Evolutionary conservation across 1,140 invertebrate species (phyloP).

Genomic region (Lerema accius): DNA sequence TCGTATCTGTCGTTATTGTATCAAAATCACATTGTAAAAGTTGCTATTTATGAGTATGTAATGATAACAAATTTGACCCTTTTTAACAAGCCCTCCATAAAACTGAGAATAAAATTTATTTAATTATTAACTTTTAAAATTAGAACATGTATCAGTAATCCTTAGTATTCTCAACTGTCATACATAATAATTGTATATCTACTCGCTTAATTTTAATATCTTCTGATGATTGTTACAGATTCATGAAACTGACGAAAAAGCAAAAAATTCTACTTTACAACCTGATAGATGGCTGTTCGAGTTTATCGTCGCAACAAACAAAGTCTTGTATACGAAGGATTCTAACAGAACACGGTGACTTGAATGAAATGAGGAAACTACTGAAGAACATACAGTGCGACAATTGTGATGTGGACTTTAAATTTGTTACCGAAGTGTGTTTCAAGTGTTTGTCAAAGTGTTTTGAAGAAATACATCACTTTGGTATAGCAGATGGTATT

Average conservation of each 20-base stretch:
- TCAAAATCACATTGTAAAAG: too few species aligned
- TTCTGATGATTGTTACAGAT: too few species aligned
- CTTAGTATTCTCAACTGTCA: too few species aligned
- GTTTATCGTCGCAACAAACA: conserved; percentile 58
- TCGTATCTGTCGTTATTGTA: too few species aligned
- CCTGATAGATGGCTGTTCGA: conserved; percentile 56
- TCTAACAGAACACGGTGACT: conserved; percentile 66
- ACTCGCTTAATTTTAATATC: too few species aligned
- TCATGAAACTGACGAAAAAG: conserved; percentile 64
- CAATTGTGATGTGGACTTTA: conserved; percentile 58
- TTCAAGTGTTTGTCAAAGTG: conserved; percentile 77
- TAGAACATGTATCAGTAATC: too few species aligned
- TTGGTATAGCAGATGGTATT: conserved; percentile 70
- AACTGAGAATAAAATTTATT: too few species aligned
- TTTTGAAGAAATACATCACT: conserved; percentile 76
- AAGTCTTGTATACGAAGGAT: conserved; percentile 66
- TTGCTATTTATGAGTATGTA: too few species aligned
- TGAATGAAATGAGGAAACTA: conserved; percentile 48
- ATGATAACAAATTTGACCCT: too few species aligned
- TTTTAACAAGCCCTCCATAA: too few species aligned
- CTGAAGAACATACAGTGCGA: conserved; percentile 47
- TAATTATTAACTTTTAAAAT: too few species aligned
- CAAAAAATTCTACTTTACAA: conserved; percentile 73
- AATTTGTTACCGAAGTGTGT: conserved; percentile 73
- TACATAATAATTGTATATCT: too few species aligned